Percentiles rank a stretch among this genome's conserved stretches.
These are phyloP conservation scores for Polyommatus icarus DNA, from an alignment of 2,888 invertebrate species.

Conservation along the genomic window DNA sequence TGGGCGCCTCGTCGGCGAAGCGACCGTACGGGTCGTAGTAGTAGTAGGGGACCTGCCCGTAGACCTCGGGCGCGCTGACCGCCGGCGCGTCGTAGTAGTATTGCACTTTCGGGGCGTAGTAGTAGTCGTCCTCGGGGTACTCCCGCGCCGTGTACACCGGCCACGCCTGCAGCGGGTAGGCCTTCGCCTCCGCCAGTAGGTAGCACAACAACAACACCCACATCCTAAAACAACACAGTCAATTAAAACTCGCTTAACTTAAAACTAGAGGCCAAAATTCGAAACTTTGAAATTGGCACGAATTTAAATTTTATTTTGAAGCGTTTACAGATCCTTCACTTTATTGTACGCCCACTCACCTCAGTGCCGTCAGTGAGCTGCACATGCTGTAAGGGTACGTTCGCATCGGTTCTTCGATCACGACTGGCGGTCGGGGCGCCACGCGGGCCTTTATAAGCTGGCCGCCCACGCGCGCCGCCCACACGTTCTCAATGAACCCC, in stretches of 20 bases:
- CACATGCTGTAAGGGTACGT: slow-evolving; percentile 59
- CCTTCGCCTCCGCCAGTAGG: slow-evolving; percentile 68
- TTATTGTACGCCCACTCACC: slow-evolving; percentile 51
- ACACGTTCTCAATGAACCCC: slow-evolving; percentile 85
- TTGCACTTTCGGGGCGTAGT: slow-evolving; percentile 76
- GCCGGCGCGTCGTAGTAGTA: slow-evolving; percentile 68
- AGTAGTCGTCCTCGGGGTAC: slow-evolving; percentile 79
- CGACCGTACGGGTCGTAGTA: slow-evolving; percentile 75
- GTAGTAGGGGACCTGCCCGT: slow-evolving; percentile 69
- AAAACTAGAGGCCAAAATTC: neutral
- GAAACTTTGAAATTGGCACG: neutral
- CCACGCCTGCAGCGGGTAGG: slow-evolving; percentile 71
- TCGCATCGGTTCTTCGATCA: slow-evolving; percentile 56
- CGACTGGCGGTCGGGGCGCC: slow-evolving; percentile 67
- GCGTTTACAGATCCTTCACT: slow-evolving; percentile 32
- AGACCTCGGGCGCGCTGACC: slow-evolving; percentile 62
- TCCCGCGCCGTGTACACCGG: slow-evolving; percentile 73
- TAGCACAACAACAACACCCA: slow-evolving; percentile 71
- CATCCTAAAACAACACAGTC: slow-evolving; percentile 57
- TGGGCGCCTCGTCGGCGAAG: slow-evolving; percentile 80
- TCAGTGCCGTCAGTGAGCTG: slow-evolving; percentile 64
- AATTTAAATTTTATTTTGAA: slow-evolving; percentile 5
- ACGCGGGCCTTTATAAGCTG: slow-evolving; percentile 68
- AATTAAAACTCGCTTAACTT: slow-evolving; percentile 16
- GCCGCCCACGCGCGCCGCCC: slow-evolving; percentile 80